phyloP scores from a whole-genome alignment of 2,888 invertebrate genomes.

The Dromius quadrimaculatus region DNA sequence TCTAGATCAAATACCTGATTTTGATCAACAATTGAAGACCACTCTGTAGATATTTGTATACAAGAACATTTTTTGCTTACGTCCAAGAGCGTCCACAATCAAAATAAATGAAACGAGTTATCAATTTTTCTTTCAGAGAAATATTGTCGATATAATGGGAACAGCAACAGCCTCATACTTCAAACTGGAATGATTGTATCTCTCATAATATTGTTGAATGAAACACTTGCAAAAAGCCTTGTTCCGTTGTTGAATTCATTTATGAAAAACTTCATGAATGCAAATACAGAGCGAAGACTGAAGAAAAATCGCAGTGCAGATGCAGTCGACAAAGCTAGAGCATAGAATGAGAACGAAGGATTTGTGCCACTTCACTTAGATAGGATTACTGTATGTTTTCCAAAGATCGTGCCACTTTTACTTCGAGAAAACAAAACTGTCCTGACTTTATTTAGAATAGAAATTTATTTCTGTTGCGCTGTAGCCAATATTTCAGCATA shows the following conservation, averaged over 20 bases:
- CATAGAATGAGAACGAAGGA: neutral
- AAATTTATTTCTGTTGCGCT: constrained; percentile 18
- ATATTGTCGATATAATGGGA: constrained; percentile 20
- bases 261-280: constrained; percentile 37
- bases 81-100: no score
- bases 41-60: no score
- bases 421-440: constrained; percentile 34
- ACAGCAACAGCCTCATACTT: neutral
- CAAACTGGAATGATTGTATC: constrained; percentile 16
- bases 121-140: constrained; percentile 18
- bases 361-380: constrained; percentile 31
- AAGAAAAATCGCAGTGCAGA: constrained; percentile 28
- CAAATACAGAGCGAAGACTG: constrained; percentile 22
- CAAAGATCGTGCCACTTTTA: constrained; percentile 21
- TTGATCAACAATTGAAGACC: no score
- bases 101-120: constrained; percentile 24
- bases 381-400: constrained; percentile 26
- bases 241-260: constrained; percentile 20
- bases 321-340: constrained; percentile 2
- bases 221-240: constrained; percentile 5
- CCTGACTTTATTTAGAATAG: constrained; percentile 26
- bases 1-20: no score
- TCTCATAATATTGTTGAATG: constrained; percentile 9
- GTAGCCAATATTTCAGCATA: constrained; percentile 25
- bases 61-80: no score